Base-by-base conservation (phyloP, 2,888 invertebrate species). In the Melinaea menophilus region DNA sequence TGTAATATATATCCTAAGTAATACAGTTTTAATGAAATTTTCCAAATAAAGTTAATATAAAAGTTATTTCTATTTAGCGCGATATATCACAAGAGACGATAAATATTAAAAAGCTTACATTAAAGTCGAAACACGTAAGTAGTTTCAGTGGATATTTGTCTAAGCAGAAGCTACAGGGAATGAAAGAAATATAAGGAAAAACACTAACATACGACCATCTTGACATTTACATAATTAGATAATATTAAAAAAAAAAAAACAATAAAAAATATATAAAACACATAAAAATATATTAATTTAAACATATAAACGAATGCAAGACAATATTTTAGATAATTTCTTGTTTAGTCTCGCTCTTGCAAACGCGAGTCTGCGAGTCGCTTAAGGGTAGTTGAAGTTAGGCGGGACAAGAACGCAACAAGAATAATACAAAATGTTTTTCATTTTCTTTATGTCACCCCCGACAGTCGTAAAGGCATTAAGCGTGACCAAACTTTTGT, bases 381-480 rank as follows among this genome's bases (percentile, higher is more conserved):
- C 86, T 80, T 84, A 79, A 81, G 85, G 85, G 85, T 84, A 78
- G 87, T 80, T 79, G 79, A 88, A 88, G 85, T 88, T 87, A 80
- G 84, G 84, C 86, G 87, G 81, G 82, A 75, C 79, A 87, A 88
- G 84, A 86, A 88, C 90, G 86, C 90, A 91, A 90, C 90, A 91
- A 91, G 91, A 91, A 91, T 91, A 91, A 91, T 90, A 91, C 90
- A 91, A 91, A 93, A 94, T 94, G 94, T 94, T 94, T 94, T 95
- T 95, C 95, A 95, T 95, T 95, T 95, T 95, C 95, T 95, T 95
- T 95, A 95, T 95, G 94, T 94, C 93, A 94, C 95, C 95, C 95
- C 88, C 92, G 95, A 92, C 93, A 93, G 93, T 94, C 94, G 94
- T 95, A 95, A 95, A 95, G 92, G 94, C 95, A 95, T 95, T 95